Base-by-base conservation (phyloP, 2,113 vertebrate genomes). In the Anhinga rufa region DNA sequence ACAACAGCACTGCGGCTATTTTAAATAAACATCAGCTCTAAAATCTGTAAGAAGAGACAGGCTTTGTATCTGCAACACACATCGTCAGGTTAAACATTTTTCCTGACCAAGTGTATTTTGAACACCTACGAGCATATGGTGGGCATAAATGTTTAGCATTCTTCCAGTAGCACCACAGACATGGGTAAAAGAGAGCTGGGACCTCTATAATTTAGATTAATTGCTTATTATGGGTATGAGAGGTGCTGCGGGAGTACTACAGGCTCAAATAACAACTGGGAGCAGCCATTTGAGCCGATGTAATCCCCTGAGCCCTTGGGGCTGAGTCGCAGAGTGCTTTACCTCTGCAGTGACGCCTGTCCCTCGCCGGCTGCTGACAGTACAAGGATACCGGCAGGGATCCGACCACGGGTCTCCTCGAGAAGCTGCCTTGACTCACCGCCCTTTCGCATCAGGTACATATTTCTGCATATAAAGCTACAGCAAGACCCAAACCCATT, bases 101-200 rank as follows among this genome's bases (percentile, higher is more conserved):
- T 60, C 85, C 64, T 51, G 66, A 61, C 12, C 2, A 4, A 93
- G 71, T 5, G 13, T 12, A 38, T 68, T 92, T 52, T 29, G 64
- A 92, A 86, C 96, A 95, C 95, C 83, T 95, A 40, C 2, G 2
- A 71, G 88, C 95, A 95, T 83, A 57, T 95, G 95, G 86, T 68
- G 72, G 82, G 93, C 72, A 92, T 93, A 81, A 97, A 57, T 76
- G 72, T 90, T 51, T 9, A 96, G 76, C 82, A 60, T 90, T 90
- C 72, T 78, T 95, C 40, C 96, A 92, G 96, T 96, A 96, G 96
- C 95, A 88, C 55, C 60, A 83, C 60, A 93, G 88, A 70, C 72
- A 66, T 2, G 11, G 82, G 71, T 28, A 81, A 65, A 48, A 78
- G 80, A 86, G 91, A 90, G 51, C 60, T 88, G 65, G 25, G 90